A percentile compares a stretch with the other conserved stretches of the same genome.
These are phyloP conservation scores for Chymomyza caudatula DNA, from an alignment of 2,888 invertebrate species.

Conservation along the genomic window DNA sequence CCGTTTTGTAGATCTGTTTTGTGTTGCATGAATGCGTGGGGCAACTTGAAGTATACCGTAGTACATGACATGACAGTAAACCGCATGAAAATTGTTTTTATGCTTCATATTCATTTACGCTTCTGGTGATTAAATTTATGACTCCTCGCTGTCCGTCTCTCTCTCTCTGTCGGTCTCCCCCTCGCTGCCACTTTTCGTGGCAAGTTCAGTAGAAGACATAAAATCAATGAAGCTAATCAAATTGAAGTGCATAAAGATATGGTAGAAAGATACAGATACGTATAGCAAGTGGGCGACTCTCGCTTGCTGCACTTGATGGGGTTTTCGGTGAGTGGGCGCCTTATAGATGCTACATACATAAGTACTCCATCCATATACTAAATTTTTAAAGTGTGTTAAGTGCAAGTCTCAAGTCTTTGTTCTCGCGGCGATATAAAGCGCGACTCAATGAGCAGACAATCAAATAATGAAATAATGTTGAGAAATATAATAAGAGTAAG, in stretches of 20 bases:
- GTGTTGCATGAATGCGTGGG: neutral
- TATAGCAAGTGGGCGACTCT: neutral
- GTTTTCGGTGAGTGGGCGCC: neutral
- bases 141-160: no score
- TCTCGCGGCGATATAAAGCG: neutral
- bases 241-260: neutral
- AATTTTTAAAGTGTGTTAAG: neutral
- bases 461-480: neutral
- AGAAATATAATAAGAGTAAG: no score
- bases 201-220: neutral
- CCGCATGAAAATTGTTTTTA: neutral
- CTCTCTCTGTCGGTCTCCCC: neutral
- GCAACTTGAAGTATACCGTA: neutral
- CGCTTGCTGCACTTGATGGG: neutral
- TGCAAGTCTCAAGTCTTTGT: neutral
- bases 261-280: neutral
- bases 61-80: neutral
- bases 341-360: no score
- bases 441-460: neutral
- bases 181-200: neutral
- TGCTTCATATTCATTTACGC: neutral
- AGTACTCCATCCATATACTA: neutral
- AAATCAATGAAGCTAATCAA: conserved; percentile 5
- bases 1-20: neutral
- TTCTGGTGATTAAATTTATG: conserved; percentile 1